Evolutionary conservation across 2,113 vertebrate genomes (phyloP).

Genomic region (Chlorodrepanis virens): DNA sequence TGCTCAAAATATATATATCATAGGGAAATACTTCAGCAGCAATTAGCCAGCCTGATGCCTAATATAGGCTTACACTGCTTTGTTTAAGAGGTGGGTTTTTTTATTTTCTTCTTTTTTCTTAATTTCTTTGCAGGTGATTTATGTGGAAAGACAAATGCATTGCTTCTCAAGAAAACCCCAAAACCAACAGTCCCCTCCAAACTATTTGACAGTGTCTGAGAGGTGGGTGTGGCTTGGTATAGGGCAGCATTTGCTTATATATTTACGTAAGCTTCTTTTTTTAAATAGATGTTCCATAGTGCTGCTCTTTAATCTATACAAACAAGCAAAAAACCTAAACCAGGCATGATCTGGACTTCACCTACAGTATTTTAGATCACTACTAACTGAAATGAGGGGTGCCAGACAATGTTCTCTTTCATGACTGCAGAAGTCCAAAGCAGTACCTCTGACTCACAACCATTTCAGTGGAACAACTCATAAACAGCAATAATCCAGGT

Average conservation of each 20-base stretch:
- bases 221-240: conserved; percentile 8
- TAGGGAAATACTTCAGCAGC: conserved; percentile 34
- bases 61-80: background rate
- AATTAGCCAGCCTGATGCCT: conserved; percentile 10
- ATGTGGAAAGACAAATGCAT: background rate
- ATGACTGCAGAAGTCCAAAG: background rate
- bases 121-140: conserved; percentile 28
- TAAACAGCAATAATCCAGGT: background rate
- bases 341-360: background rate
- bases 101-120: background rate
- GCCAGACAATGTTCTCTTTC: background rate
- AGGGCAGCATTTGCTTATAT: background rate
- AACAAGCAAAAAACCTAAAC: background rate
- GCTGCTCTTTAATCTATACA: background rate
- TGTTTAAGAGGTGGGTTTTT: background rate
- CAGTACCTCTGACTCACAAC: background rate
- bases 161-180: background rate
- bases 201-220: background rate
- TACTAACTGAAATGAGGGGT: background rate
- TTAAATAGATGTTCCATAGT: background rate
- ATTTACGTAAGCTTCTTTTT: background rate
- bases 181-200: background rate
- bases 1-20: conserved; percentile 23
- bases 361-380: background rate
- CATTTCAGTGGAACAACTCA: background rate